These are phyloP conservation scores for Drosophila kurseongensis DNA, from an alignment of 1,140 invertebrate species.

Conservation along the genomic window DNA sequence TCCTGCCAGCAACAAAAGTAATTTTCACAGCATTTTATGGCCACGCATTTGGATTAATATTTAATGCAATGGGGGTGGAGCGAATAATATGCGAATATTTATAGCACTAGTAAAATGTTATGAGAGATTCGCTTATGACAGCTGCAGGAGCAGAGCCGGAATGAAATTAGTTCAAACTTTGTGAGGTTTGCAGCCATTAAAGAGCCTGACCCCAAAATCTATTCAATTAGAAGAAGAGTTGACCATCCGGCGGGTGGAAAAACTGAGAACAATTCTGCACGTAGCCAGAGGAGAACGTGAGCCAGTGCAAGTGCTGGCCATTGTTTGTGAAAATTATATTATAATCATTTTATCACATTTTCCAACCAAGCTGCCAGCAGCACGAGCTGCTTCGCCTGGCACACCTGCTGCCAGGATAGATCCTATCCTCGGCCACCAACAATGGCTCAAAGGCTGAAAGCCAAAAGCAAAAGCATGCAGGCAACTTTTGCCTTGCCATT, in stretches of 20 bases:
- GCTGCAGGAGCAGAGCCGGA: conserved; percentile 7
- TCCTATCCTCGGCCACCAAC: conserved; percentile 30
- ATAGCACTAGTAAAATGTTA: conserved; percentile 62
- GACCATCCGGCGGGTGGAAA: conserved; percentile 23
- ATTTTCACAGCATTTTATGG: conserved; percentile 63
- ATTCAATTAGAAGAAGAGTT: conserved; percentile 60
- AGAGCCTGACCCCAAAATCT: conserved; percentile 44
- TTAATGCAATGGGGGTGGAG: conserved; percentile 49
- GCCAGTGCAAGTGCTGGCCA: conserved; percentile 42
- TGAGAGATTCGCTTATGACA: conserved; percentile 40
- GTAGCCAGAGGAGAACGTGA: conserved; percentile 48
- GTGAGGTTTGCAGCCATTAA: conserved; percentile 40
- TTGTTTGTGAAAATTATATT: conserved; percentile 81
- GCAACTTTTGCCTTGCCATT: conserved; percentile 55
- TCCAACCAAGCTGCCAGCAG: conserved; percentile 53
- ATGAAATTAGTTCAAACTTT: conserved; percentile 38
- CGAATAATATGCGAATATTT: conserved; percentile 54
- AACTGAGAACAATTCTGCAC: conserved; percentile 47
- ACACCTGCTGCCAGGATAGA: conserved; percentile 68
- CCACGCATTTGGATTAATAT: conserved; percentile 66
- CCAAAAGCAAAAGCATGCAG: conserved; percentile 33
- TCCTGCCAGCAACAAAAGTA: conserved; percentile 15
- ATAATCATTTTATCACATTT: conserved; percentile 83
- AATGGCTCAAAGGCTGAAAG: conserved; percentile 21
- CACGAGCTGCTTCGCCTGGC: conserved; percentile 37